phyloP scores from a whole-genome alignment of 2,888 invertebrate species.

The Omphaloscelis lunosa region DNA sequence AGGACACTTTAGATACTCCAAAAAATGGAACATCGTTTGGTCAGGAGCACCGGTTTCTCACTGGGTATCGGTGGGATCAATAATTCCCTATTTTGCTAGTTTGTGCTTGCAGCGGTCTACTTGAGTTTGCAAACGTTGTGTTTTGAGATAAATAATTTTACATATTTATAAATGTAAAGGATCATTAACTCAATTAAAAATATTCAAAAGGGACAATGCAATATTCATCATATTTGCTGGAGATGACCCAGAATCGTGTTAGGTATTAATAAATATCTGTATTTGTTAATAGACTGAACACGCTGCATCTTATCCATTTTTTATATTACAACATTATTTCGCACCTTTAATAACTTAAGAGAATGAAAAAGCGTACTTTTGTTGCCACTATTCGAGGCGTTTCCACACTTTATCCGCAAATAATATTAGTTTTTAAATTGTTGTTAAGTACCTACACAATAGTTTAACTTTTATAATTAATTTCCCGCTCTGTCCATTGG shows the following conservation, averaged over 20 bases:
- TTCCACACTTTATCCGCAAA: background rate
- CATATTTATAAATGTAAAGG: background rate
- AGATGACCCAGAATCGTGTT: background rate
- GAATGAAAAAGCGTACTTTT: background rate
- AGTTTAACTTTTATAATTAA: conserved; percentile 5
- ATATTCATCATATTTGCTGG: background rate
- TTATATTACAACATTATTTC: background rate
- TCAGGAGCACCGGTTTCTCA: background rate
- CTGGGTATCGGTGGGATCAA: too few relatives aligned
- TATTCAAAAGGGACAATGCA: background rate
- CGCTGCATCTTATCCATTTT: background rate
- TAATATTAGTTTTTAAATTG: background rate
- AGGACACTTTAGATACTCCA: background rate
- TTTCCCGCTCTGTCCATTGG: background rate
- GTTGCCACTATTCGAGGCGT: background rate
- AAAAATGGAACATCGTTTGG: background rate
- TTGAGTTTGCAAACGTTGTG: background rate
- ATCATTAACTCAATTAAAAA: background rate
- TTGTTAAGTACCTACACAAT: background rate
- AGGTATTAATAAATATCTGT: background rate
- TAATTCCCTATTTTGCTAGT: background rate
- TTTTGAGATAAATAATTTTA: background rate
- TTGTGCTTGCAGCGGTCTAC: background rate
- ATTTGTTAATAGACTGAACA: background rate
- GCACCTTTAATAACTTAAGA: background rate